Evolutionary conservation across 2,888 invertebrate genomes (phyloP).

Genomic region (Macaria liturata): DNA sequence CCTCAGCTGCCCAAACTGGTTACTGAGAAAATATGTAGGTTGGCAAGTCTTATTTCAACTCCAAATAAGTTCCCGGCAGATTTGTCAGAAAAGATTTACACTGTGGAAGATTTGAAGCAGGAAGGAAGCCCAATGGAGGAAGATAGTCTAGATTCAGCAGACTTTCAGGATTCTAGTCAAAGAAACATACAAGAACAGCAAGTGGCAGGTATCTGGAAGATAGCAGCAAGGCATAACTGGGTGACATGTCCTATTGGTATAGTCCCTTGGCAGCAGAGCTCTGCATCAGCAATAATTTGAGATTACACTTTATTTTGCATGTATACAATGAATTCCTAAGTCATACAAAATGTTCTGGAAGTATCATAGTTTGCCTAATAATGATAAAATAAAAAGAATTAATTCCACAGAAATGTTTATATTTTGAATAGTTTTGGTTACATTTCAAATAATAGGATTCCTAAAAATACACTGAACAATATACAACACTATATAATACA

Average conservation of each 20-base stretch:
- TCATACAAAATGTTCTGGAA: too few relatives aligned
- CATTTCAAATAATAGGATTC: conserved; percentile 71
- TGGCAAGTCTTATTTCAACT: conserved; percentile 63
- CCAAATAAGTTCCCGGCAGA: conserved; percentile 48
- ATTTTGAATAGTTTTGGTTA: conserved; percentile 83
- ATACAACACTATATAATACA: conserved; percentile 79
- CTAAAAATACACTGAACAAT: conserved; percentile 78
- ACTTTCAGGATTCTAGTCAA: conserved; percentile 1
- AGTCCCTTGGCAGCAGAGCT: conserved; percentile 66
- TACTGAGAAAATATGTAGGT: conserved; percentile 51
- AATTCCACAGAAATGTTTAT: conserved; percentile 69
- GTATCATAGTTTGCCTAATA: too few relatives aligned
- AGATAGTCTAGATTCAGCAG: conserved; percentile 11
- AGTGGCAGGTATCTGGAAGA: conserved; percentile 58
- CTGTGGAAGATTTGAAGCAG: conserved; percentile 65
- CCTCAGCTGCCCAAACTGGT: conserved; percentile 55
- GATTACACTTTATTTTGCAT: background rate
- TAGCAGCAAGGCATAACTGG: conserved; percentile 66
- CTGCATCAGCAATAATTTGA: too few relatives aligned
- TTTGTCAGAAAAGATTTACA: conserved; percentile 59
- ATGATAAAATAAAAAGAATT: too few relatives aligned
- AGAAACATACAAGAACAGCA: conserved; percentile 26
- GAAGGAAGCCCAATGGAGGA: conserved; percentile 17
- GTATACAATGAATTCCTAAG: background rate
- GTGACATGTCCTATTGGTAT: conserved; percentile 74